These are phyloP conservation scores for Naso thynnoides DNA, from an alignment of 2,797 vertebrate species.

Conservation along the genomic window DNA sequence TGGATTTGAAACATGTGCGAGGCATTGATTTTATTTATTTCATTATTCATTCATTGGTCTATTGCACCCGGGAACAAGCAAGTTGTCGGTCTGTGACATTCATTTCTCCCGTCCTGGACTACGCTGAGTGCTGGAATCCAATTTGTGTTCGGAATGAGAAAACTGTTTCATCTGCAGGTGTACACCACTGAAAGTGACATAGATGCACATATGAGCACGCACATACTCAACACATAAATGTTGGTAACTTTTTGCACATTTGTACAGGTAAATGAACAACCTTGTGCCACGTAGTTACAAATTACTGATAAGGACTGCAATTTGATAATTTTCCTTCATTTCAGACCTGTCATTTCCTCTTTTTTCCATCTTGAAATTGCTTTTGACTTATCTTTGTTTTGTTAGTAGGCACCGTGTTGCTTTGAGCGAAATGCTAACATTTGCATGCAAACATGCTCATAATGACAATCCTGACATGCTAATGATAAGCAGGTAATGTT, in stretches of 20 bases:
- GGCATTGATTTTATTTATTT: constrained; percentile 79
- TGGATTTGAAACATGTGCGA: constrained; percentile 78
- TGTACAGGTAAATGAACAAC: constrained; percentile 41
- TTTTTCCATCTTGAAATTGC: not conserved
- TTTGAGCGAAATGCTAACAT: not conserved
- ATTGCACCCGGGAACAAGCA: constrained; percentile 71
- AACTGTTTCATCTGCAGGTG: constrained; percentile 70
- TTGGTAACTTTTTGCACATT: constrained; percentile 30
- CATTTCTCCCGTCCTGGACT: constrained; percentile 67
- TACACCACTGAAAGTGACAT: constrained; percentile 55
- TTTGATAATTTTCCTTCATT: not conserved
- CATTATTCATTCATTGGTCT: constrained; percentile 79
- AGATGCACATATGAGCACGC: constrained; percentile 19
- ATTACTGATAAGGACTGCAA: constrained; percentile 16
- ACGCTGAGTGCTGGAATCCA: constrained; percentile 65
- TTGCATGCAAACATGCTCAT: not conserved
- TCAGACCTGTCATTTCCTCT: not conserved
- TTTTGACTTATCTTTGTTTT: constrained; percentile 11
- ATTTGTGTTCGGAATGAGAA: constrained; percentile 78
- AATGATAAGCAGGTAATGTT: not conserved
- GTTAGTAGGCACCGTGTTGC: not conserved
- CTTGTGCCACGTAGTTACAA: not conserved
- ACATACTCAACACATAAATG: constrained; percentile 14
- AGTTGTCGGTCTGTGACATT: constrained; percentile 71
- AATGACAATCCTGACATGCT: not conserved